Percentiles rank a stretch among this genome's conserved stretches.
phyloP scores from a whole-genome alignment of 1,140 invertebrate species.

The Euura lappo region DNA sequence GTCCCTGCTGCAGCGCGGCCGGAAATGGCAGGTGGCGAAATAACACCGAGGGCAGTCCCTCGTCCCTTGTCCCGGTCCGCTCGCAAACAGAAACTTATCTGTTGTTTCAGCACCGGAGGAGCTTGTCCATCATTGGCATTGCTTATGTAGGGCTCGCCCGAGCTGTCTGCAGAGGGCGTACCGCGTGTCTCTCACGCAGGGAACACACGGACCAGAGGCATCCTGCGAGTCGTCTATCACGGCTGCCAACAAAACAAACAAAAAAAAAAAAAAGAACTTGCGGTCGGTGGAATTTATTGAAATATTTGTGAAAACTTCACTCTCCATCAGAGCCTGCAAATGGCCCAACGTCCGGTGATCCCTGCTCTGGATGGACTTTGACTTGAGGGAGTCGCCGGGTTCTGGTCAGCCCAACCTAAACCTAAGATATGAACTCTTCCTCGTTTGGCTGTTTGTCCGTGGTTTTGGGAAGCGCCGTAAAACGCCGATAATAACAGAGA shows the following conservation, averaged over 20 bases:
- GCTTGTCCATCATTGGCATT: slow-evolving; percentile 5
- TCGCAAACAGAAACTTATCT: slow-evolving; percentile 2
- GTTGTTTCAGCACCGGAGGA: slow-evolving; percentile 2
- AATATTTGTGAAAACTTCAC: too few relatives aligned
- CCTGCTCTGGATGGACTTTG: too few relatives aligned
- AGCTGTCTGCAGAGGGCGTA: neutral
- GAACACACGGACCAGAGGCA: neutral
- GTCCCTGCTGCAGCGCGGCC: neutral
- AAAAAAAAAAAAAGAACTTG: too few relatives aligned
- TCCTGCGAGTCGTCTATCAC: neutral
- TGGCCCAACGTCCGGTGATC: too few relatives aligned
- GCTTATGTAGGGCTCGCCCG: neutral
- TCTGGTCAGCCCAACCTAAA: neutral
- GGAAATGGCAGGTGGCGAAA: neutral
- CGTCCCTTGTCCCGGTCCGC: neutral
- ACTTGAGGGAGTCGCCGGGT: neutral
- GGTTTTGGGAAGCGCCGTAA: neutral
- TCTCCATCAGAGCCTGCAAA: too few relatives aligned
- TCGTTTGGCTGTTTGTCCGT: neutral
- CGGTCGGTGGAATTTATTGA: too few relatives aligned
- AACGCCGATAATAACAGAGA: neutral
- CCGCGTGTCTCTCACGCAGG: neutral
- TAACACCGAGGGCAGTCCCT: neutral
- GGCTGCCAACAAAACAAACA: neutral
- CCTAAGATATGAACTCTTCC: neutral